phyloP scores from a whole-genome alignment of 2,888 invertebrate species.

The Ceraclea dissimilis region DNA sequence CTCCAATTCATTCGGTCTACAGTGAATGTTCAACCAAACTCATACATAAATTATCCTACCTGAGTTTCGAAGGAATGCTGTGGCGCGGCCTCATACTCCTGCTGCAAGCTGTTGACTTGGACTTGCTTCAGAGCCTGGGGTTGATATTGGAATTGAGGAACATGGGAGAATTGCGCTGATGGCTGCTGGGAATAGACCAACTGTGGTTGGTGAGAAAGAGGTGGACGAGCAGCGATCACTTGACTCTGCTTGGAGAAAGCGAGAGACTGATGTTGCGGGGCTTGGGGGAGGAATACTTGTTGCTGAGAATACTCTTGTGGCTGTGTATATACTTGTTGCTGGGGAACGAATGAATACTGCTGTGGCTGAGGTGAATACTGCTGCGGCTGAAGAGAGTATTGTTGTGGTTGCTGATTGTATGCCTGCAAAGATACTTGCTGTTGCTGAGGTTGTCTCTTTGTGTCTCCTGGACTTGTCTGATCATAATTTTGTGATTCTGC shows the following conservation, averaged over 20 bases:
- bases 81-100: constrained; percentile 1
- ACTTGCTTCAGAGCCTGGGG: constrained; percentile 10
- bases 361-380: constrained; percentile 5
- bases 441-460: constrained; percentile 23
- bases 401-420: constrained; percentile 40
- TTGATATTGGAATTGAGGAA: constrained; percentile 3
- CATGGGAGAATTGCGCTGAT: constrained; percentile 6
- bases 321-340: neutral
- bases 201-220: neutral
- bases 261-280: neutral
- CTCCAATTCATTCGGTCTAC: too few relatives aligned
- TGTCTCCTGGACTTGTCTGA: constrained; percentile 43
- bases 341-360: neutral
- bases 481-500: constrained; percentile 44
- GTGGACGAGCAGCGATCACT: neutral
- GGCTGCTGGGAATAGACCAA: neutral
- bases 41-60: neutral
- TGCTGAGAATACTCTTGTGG: neutral
- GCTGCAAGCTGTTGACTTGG: neutral
- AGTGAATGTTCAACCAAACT: too few relatives aligned
- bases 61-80: constrained; percentile 8
- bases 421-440: constrained; percentile 29
- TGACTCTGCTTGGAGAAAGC: neutral
- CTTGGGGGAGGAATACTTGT: neutral
- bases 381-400: neutral